Base-by-base conservation (phyloP, 2,113 vertebrate genomes). In the Grammomys surdaster region DNA sequence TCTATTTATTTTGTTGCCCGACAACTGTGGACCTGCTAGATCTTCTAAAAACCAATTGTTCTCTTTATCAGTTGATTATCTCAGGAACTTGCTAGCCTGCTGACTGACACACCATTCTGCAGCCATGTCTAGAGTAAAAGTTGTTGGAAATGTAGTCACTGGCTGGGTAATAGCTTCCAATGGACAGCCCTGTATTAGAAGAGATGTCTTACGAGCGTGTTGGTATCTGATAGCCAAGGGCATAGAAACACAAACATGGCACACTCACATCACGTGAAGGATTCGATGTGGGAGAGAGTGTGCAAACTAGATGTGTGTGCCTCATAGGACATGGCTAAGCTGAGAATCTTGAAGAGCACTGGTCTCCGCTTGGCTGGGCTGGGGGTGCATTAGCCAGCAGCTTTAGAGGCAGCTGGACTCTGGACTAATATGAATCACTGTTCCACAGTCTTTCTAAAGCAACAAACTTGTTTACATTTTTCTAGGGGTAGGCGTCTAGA, bases 321-420 rank as follows among this genome's bases (percentile, higher is more conserved):
- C 36, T 40, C 36, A 0, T 1, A 13, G 31, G 8, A 1, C 48
- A 43, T 48, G 78, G 22, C 4, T 31, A 11, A 88, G 48, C 26
- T 2, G 3, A 40, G 43, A 54, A 24, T 20, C 5, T 0, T 2
- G 56, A 56, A 43, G 22, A n/a, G 14, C 12, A 26, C 16, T 11
- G 72, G 26, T 63, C 40, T 73, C 13, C 67, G 13, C 70, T 56
- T 48, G 65, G 28, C 40, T n/a, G n/a, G 17, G 26, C 3, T 77
- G 82, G n/a, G 56, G n/a, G 14, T 22, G 19, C 67, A 51, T 48
- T 5, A 17, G 17, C 40, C 1, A 5, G 28, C 7, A 17, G 33
- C 22, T 24, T 69, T 69, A 40, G 36, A 8, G 16, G 11, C 8
- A 72, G 19, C 28, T 65, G 5, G 20, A 16, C 48, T 67, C 87